Evolutionary conservation across 2,888 invertebrate genomes (phyloP).

Genomic region (Lasioglossum oenotherae): DNA sequence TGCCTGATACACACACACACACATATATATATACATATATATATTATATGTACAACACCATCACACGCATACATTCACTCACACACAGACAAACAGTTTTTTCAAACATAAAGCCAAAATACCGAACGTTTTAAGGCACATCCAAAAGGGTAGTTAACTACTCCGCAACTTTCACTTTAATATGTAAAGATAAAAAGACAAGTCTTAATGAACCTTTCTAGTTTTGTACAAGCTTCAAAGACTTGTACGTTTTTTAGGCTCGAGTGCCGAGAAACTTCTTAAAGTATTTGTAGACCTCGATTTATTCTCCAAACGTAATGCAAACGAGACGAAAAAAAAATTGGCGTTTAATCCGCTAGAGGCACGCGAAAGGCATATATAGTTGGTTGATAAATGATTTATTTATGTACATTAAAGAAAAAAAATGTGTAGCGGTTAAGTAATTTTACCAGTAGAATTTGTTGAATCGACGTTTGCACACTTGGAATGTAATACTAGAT

Average conservation of each 20-base stretch:
- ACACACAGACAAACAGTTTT: slow-evolving; percentile 15
- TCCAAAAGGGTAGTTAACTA: slow-evolving; percentile 30
- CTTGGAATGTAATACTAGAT: slow-evolving; percentile 67
- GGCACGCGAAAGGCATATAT: slow-evolving; percentile 53
- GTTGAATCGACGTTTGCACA: slow-evolving; percentile 71
- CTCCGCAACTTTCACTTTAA: slow-evolving; percentile 53
- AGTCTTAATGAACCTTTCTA: slow-evolving; percentile 59
- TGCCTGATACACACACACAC: slow-evolving; percentile 27
- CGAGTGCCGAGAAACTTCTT: slow-evolving; percentile 42
- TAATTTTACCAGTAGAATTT: slow-evolving; percentile 70
- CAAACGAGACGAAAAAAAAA: slow-evolving; percentile 22
- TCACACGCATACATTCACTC: neutral
- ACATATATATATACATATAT: neutral
- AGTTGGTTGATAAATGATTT: slow-evolving; percentile 68
- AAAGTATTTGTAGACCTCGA: slow-evolving; percentile 40
- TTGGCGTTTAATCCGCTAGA: slow-evolving; percentile 53
- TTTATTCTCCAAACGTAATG: slow-evolving; percentile 40
- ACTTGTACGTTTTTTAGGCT: slow-evolving; percentile 56
- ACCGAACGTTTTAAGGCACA: slow-evolving; percentile 42
- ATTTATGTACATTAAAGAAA: slow-evolving; percentile 70
- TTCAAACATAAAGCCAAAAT: slow-evolving; percentile 51
- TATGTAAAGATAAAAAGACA: slow-evolving; percentile 51
- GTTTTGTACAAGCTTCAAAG: slow-evolving; percentile 59
- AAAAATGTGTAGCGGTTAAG: slow-evolving; percentile 66
- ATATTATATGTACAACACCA: slow-evolving; percentile 6